phyloP scores from a whole-genome alignment of 2,113 vertebrate genomes.

The Sardina pilchardus region DNA sequence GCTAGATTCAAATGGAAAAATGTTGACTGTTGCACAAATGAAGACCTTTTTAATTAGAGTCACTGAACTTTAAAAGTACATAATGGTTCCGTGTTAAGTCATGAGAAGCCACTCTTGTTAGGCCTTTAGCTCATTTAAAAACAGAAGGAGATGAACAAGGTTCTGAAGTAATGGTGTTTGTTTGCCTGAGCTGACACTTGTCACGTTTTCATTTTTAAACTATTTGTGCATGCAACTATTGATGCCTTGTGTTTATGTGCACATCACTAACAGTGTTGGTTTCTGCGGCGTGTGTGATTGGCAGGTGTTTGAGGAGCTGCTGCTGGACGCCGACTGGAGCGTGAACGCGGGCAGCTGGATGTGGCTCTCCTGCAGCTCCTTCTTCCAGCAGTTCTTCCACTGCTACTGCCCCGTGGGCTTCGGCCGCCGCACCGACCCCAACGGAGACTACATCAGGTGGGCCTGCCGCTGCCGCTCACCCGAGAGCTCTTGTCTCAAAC shows the following conservation, averaged over 20 bases:
- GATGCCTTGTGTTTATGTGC: not conserved
- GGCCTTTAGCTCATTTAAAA: not conserved
- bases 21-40: too few species aligned
- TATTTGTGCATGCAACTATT: not conserved
- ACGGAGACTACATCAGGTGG: conserved; percentile 97
- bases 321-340: conserved; percentile 97
- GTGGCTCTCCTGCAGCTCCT: conserved; percentile 98
- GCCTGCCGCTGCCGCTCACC: not conserved
- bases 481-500: too few species aligned
- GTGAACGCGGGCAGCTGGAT: conserved; percentile 99
- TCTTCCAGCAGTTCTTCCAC: conserved; percentile 99
- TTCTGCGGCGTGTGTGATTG: not conserved
- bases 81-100: not conserved
- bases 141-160: not conserved
- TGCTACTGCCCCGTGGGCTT: conserved; percentile 98
- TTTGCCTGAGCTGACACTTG: not conserved
- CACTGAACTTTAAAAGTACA: not conserved
- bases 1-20: not conserved
- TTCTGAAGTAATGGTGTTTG: not conserved
- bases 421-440: conserved; percentile 94
- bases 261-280: not conserved
- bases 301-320: conserved; percentile 95
- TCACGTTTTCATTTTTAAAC: not conserved
- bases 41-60: too few species aligned
- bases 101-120: not conserved